Evolutionary conservation across 92 coral and sea anemone species (phyloP).

Genomic region (Porites cylindrica): DNA sequence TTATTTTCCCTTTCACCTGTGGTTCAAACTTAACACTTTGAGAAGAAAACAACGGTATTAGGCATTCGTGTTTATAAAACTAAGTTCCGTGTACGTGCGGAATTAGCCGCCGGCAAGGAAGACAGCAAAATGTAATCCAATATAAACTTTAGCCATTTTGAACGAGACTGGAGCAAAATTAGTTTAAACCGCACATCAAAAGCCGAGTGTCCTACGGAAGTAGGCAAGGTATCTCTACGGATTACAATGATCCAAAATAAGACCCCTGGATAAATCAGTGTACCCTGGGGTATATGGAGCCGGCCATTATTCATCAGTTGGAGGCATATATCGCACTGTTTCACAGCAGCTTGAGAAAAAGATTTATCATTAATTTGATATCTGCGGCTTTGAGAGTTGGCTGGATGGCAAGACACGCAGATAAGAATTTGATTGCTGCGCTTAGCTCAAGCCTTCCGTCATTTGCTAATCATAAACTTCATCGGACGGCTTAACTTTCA

Average conservation of each 20-base stretch:
- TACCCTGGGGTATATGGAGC: neutral
- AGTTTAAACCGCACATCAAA: conserved; percentile 2
- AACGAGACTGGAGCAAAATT: conserved; percentile 20
- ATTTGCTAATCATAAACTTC: conserved; percentile 8
- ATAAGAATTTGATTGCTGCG: conserved; percentile 47
- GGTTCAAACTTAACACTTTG: neutral
- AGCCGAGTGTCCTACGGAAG: conserved; percentile 27
- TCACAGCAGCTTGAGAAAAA: neutral
- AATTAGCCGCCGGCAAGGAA: conserved; percentile 17
- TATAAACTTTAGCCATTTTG: conserved; percentile 2
- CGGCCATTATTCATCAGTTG: conserved; percentile 34
- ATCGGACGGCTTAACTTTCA: conserved; percentile 34
- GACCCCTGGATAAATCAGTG: conserved; percentile 41
- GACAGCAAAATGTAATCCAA: conserved; percentile 31
- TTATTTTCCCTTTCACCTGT: neutral
- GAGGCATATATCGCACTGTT: conserved; percentile 17
- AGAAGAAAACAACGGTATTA: neutral
- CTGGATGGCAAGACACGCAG: conserved; percentile 15
- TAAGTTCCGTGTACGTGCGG: neutral
- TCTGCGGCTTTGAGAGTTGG: neutral
- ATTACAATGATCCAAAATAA: conserved; percentile 10
- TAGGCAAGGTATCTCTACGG: neutral
- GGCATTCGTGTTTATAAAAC: neutral
- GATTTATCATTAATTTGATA: neutral
- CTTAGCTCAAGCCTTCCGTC: conserved; percentile 11